Evolutionary conservation across 1,140 invertebrate genomes (phyloP), one percentile per base, ranked within the genome.

Genomic region (Ceratina japonica): DNA sequence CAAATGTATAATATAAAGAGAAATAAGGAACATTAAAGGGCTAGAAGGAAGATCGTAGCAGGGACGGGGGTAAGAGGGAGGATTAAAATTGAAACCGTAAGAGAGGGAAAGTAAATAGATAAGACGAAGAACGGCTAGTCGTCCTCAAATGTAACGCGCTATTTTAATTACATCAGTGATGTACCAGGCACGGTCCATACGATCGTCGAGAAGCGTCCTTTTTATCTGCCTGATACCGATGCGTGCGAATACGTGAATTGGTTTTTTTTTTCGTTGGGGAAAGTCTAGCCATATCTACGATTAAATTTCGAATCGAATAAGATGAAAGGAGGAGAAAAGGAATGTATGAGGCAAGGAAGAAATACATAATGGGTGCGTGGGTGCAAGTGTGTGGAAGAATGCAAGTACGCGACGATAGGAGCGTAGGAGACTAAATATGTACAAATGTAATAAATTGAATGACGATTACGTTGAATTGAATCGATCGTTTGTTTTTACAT

Each of bases 371-470:
- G 70, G 20, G 31, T 72, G 71, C 37, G 73, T 70, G 65, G 20
- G 49, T 63, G 44, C 1, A 51, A 65, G n/a, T 24, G 64, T 31
- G 51, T 22, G 69, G 58, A 22, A 71, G 56, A 65, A n/a, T 56
- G 72, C 37, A 65, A 44, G 63, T 72, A 59, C 75, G 56, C 69
- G 59, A 70, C 58, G 75, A 79, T 86, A 86, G 59, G 52, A 62
- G 49, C 54, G 72, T 83, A 83, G 72, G 74, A 76, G 75, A 86
- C 44, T 83, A 86, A 86, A 86, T 86, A 86, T 90, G 89, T 90
- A 91, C 88, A 91, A 91, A 92, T 86, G 72, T 87, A 90, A 91
- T 91, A 91, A 90, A 91, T 90, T 86, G 86, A 91, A 84, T 88
- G 87, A 90, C 86, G 83, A 91, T 89, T 88, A 90, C 81, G 87